Conservation (phyloP, 2,888 invertebrate species). For the Andrena trimmerana region DNA sequence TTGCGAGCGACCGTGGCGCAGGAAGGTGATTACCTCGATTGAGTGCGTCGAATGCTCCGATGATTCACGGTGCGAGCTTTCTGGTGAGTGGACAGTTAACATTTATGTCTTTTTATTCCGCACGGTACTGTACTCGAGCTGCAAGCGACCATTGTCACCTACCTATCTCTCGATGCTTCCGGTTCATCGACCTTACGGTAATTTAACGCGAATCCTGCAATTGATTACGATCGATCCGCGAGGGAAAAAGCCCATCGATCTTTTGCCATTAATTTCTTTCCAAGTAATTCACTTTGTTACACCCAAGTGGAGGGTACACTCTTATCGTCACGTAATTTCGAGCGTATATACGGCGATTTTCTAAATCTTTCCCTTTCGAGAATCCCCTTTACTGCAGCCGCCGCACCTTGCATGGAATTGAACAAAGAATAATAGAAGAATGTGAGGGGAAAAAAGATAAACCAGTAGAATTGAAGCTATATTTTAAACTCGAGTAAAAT, state of each 20-base stretch:
- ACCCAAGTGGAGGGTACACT: too few species aligned
- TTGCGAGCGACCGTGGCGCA: conserved; percentile 76
- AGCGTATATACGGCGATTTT: not conserved
- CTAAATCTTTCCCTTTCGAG: not conserved
- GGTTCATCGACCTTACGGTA: not conserved
- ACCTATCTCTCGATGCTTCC: not conserved
- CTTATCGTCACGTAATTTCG: too few species aligned
- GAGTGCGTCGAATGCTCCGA: conserved; percentile 53
- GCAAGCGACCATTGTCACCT: too few species aligned
- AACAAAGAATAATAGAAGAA: too few species aligned
- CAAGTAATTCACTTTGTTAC: too few species aligned
- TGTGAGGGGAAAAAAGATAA: too few species aligned
- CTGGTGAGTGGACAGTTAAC: conserved; percentile 57
- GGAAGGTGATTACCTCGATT: conserved; percentile 61
- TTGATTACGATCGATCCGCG: not conserved
- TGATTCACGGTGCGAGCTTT: conserved; percentile 48
- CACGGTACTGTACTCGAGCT: not conserved
- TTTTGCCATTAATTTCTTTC: too few species aligned
- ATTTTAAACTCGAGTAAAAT: too few species aligned
- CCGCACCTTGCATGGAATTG: too few species aligned
- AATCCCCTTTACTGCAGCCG: too few species aligned
- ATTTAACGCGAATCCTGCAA: not conserved
- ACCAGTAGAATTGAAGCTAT: too few species aligned
- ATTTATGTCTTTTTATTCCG: not conserved
- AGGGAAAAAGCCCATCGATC: not conserved